Conservation (phyloP, 2,797 vertebrate species). For the Mallotus villosus region DNA sequence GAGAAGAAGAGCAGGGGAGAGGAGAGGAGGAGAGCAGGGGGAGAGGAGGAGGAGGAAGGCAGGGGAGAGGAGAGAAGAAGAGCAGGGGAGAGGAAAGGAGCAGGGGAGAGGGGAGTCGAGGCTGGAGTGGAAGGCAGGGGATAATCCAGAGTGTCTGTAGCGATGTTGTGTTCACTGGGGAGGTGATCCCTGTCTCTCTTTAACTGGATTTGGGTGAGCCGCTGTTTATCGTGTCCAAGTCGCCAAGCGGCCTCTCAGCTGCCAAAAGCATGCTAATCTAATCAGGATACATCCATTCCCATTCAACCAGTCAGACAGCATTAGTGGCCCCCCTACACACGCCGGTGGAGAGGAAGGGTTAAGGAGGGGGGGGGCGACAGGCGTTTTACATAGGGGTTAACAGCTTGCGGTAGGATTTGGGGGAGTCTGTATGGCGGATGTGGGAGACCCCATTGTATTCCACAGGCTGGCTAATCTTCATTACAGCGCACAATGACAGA, state of each 20-base stretch:
- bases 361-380: not conserved
- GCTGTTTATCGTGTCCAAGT: constrained; percentile 66
- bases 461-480: constrained; percentile 68
- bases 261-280: constrained; percentile 74
- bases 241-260: constrained; percentile 63
- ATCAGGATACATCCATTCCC: constrained; percentile 69
- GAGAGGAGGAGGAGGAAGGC: not conserved
- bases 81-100: not conserved
- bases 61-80: not conserved
- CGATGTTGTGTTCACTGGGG: constrained; percentile 52
- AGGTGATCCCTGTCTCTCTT: constrained; percentile 70
- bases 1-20: constrained; percentile 5
- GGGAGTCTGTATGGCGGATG: constrained; percentile 57
- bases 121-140: constrained; percentile 37
- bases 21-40: not conserved
- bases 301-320: constrained; percentile 48
- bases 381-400: constrained; percentile 61
- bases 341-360: not conserved
- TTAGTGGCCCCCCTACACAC: not conserved
- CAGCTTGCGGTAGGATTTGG: constrained; percentile 69
- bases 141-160: constrained; percentile 63
- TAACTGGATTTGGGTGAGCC: constrained; percentile 75
- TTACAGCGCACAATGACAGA: constrained; percentile 68
- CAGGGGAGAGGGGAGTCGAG: constrained; percentile 28
- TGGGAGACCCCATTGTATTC: constrained; percentile 61